Conservation (phyloP, 2,888 invertebrate species). For the Caenorhabditis zanzibari region DNA sequence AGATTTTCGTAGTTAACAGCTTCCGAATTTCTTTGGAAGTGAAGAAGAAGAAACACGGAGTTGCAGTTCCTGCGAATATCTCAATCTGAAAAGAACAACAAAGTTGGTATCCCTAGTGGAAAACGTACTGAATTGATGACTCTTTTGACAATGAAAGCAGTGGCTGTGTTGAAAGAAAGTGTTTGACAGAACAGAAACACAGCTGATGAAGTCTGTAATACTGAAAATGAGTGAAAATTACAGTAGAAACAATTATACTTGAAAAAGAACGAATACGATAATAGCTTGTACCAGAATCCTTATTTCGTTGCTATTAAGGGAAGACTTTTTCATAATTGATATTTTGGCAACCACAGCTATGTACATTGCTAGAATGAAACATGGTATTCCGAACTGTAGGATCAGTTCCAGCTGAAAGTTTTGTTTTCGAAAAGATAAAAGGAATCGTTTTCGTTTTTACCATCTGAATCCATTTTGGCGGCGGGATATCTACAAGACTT, state of each 20-base stretch:
- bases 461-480: constrained; percentile 11
- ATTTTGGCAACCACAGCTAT: constrained; percentile 34
- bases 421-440: too few species aligned
- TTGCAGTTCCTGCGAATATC: constrained; percentile 46
- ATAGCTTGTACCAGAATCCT: constrained; percentile 42
- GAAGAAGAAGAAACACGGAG: constrained; percentile 54
- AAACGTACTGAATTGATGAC: constrained; percentile 43
- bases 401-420: constrained; percentile 40
- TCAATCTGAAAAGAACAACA: constrained; percentile 15
- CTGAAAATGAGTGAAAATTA: background rate
- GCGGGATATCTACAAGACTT: constrained; percentile 22
- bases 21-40: constrained; percentile 37
- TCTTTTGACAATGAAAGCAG: constrained; percentile 48
- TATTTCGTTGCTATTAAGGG: constrained; percentile 38
- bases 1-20: constrained; percentile 29
- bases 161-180: constrained; percentile 20
- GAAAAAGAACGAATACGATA: constrained; percentile 36
- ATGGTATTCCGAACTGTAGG: constrained; percentile 32
- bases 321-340: constrained; percentile 23
- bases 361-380: constrained; percentile 39
- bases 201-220: constrained; percentile 36
- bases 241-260: background rate
- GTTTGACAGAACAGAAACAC: constrained; percentile 53
- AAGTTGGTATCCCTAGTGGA: too few species aligned
- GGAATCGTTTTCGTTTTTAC: constrained; percentile 15